phyloP scores from a whole-genome alignment of 2,888 invertebrate genomes.

The Oscheius sp. region DNA sequence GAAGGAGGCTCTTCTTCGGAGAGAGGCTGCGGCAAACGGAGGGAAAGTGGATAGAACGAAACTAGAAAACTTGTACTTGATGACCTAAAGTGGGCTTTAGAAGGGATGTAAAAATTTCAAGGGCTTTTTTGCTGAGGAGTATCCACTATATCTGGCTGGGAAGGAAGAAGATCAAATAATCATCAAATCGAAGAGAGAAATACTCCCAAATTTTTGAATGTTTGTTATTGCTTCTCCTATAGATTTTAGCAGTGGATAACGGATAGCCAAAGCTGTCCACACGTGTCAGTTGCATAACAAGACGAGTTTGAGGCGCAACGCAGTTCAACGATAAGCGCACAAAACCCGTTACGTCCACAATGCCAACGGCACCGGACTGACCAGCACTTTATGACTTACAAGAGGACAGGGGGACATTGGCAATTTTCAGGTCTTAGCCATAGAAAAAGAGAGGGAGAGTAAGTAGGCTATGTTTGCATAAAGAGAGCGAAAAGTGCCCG shows the following conservation, averaged over 20 bases:
- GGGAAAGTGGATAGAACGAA: not conserved
- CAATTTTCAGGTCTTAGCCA: not conserved
- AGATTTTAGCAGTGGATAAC: no score
- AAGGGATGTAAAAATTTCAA: no score
- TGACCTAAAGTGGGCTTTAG: not conserved
- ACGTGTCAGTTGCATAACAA: slow-evolving; percentile 20
- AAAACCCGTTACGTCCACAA: slow-evolving; percentile 9
- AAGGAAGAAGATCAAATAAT: no score
- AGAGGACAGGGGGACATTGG: not conserved
- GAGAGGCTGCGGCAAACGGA: not conserved
- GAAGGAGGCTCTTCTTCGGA: no score
- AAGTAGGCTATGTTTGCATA: no score
- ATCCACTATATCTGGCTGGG: no score
- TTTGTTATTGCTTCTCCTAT: no score
- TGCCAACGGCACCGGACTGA: slow-evolving; percentile 2
- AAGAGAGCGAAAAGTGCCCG: no score
- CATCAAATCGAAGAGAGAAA: no score
- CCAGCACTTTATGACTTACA: not conserved
- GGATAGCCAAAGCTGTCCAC: not conserved
- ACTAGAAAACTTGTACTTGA: not conserved
- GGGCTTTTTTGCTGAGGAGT: no score
- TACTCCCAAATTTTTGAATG: no score
- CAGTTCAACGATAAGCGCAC: slow-evolving; percentile 26
- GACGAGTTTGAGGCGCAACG: slow-evolving; percentile 18
- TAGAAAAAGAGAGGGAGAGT: not conserved